Base-by-base conservation (phyloP, 2,113 vertebrate genomes). In the Brachyistius frenatus region DNA sequence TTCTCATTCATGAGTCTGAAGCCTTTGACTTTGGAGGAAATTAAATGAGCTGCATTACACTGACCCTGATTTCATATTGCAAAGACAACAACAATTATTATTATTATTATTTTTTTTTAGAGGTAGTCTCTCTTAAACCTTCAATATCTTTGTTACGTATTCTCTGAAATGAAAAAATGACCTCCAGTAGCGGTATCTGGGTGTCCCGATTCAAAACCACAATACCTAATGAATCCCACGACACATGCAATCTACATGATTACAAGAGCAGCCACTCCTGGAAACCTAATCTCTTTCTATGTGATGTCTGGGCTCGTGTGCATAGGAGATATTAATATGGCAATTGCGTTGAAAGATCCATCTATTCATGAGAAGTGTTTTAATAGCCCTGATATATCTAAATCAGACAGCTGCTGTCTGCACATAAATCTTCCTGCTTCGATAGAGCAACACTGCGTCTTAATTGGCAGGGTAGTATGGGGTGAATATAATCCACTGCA, bases 361-460 rank as follows among this genome's bases (percentile, higher is more conserved):
- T 31, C 54, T 66, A 53, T 84, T 87, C 81, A 84, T 69, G 73
- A 91, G 81, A 76, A 88, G 86, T 82, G 72, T 88, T 92, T 93
- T 88, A 93, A 92, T 88, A 88, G 84, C 71, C 44, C 78, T 72
- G 65, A 91, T 93, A 88, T 72, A 89, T 93, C 88, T 91, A 85
- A 89, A 87, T 89, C 86, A 88, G 84, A 77, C 86, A 84, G 89
- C 84, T 73, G 82, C 83, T 83, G 88, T 81, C 57, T 39, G 58
- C 76, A 58, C 80, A 92, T 93, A 84, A 86, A 92, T 93, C 90
- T 90, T 73, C 61, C 73, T 13, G 11, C 81, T 75, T 75, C 64
- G 36, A 76, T 66, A 76, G 36, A 86, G 78, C 65, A 81, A 71
- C 61, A 62, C 65, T 63, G 62, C 9, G 9, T 88, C 70, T 86